Percentiles rank a stretch among this genome's conserved stretches.
These are phyloP conservation scores for Melieria crassipennis DNA, from an alignment of 2,888 invertebrate species.

Conservation along the genomic window DNA sequence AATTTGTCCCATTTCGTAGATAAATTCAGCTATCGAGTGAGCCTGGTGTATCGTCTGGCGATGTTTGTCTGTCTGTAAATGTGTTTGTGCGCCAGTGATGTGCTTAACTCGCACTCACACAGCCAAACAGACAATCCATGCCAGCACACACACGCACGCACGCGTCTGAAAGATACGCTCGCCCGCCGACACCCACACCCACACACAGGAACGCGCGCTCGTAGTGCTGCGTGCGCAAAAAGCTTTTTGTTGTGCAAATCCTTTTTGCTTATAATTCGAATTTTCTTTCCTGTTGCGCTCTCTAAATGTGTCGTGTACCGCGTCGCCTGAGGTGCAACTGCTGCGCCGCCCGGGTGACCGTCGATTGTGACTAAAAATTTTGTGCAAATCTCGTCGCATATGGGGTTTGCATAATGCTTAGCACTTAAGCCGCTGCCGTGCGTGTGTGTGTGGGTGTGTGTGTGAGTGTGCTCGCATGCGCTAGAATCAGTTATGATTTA, in stretches of 20 bases:
- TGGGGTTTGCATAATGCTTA: slow-evolving; percentile 60
- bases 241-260: slow-evolving; percentile 51
- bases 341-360: background rate
- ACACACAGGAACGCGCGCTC: slow-evolving; percentile 2
- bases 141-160: slow-evolving; percentile 27
- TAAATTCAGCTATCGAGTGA: slow-evolving; percentile 38
- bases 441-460: no score
- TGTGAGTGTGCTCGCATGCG: no score
- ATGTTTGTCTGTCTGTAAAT: slow-evolving; percentile 1
- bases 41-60: slow-evolving; percentile 1
- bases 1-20: slow-evolving; percentile 41
- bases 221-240: slow-evolving; percentile 25
- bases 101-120: slow-evolving; percentile 24
- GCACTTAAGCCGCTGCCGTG: slow-evolving; percentile 55
- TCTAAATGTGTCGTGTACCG: background rate
- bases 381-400: slow-evolving; percentile 53
- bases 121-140: slow-evolving; percentile 5
- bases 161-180: slow-evolving; percentile 30
- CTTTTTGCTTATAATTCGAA: slow-evolving; percentile 59
- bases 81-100: slow-evolving; percentile 32
- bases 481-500: no score
- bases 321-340: background rate
- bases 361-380: slow-evolving; percentile 49
- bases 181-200: slow-evolving; percentile 25
- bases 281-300: slow-evolving; percentile 54